Percentiles rank a stretch among this genome's conserved stretches.
These are phyloP conservation scores for Dunckerocampus dactyliophorus DNA, from an alignment of 2,113 vertebrate genomes.

Conservation along the genomic window DNA sequence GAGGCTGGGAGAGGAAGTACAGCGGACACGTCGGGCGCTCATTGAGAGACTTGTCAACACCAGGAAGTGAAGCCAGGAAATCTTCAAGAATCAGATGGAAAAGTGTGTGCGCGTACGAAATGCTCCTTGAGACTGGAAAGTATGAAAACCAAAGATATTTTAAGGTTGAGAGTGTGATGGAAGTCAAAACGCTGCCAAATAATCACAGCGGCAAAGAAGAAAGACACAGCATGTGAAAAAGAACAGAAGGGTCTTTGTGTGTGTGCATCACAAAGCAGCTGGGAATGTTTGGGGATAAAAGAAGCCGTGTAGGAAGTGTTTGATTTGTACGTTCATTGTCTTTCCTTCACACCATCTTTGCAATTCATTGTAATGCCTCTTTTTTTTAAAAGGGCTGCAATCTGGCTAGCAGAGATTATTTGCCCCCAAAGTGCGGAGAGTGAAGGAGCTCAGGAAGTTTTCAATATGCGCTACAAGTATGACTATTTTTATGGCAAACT, in stretches of 20 bases:
- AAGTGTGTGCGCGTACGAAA: constrained; percentile 45
- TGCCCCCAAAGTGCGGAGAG: constrained; percentile 58
- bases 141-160: constrained; percentile 62
- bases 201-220: constrained; percentile 62
- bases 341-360: constrained; percentile 57
- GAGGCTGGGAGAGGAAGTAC: constrained; percentile 82
- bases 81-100: constrained; percentile 33
- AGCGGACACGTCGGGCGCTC: constrained; percentile 80
- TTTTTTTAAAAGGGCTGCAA: constrained; percentile 62
- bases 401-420: constrained; percentile 66
- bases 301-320: constrained; percentile 17
- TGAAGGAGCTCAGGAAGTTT: constrained; percentile 73
- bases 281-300: constrained; percentile 31
- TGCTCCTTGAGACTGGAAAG: constrained; percentile 33
- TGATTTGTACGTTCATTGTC: constrained; percentile 56
- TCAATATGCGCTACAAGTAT: constrained; percentile 61
- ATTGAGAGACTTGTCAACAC: constrained; percentile 87
- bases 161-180: constrained; percentile 55
- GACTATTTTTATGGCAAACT: constrained; percentile 30
- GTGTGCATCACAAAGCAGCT: constrained; percentile 36
- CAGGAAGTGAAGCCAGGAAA: constrained; percentile 62
- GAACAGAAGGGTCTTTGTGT: constrained; percentile 32
- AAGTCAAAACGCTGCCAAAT: constrained; percentile 55
- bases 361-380: constrained; percentile 61
- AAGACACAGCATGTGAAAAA: constrained; percentile 57